phyloP scores from a whole-genome alignment of 1,140 invertebrate species.

The Aphaenogaster floridana region DNA sequence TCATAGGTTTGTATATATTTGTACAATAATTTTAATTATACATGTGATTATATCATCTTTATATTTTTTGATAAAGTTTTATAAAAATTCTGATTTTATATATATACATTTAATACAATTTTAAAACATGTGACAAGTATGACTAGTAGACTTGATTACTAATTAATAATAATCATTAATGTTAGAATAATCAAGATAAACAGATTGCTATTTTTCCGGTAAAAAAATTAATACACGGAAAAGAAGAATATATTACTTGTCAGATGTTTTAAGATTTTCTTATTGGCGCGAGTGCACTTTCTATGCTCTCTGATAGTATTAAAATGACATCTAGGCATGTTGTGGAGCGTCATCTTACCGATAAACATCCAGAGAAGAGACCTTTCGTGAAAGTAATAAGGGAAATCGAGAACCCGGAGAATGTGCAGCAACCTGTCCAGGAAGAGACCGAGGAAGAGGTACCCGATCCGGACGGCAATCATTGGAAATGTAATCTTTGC shows the following conservation, averaged over 20 bases:
- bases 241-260: constrained; percentile 38
- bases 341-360: constrained; percentile 90
- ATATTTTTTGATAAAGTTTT: constrained; percentile 10
- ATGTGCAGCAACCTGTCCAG: constrained; percentile 66
- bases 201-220: background rate
- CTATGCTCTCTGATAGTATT: constrained; percentile 73
- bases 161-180: background rate
- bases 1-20: constrained; percentile 84
- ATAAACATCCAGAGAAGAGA: constrained; percentile 88
- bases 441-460: constrained; percentile 73
- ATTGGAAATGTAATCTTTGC: constrained; percentile 91
- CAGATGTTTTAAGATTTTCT: constrained; percentile 62
- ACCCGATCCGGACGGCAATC: constrained; percentile 85
- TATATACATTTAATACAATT: background rate
- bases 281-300: constrained; percentile 13
- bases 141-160: background rate
- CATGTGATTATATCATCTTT: background rate
- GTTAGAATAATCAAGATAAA: background rate
- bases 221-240: background rate
- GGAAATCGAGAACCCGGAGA: constrained; percentile 86
- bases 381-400: constrained; percentile 88
- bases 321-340: constrained; percentile 84
- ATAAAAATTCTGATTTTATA: constrained; percentile 21
- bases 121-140: constrained; percentile 70
- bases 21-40: background rate